Evolutionary conservation across 2,888 invertebrate genomes (phyloP).

Genomic region (Nasonovia ribisnigri): DNA sequence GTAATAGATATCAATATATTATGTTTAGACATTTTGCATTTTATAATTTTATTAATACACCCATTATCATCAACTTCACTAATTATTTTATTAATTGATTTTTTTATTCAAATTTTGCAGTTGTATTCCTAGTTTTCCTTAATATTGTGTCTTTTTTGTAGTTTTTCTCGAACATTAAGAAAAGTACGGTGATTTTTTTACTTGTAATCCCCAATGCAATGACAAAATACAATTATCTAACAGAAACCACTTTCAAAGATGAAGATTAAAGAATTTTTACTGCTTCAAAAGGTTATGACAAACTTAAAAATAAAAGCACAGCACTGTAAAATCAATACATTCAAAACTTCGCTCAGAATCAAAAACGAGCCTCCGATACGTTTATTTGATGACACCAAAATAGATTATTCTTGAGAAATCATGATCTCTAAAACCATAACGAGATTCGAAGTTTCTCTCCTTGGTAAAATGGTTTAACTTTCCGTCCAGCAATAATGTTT

Average conservation of each 20-base stretch:
- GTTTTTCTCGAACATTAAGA: not conserved
- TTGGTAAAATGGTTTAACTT: not conserved
- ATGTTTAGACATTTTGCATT: too few relatives aligned
- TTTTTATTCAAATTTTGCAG: too few relatives aligned
- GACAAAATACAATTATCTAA: not conserved
- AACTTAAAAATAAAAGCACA: not conserved
- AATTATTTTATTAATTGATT: too few relatives aligned
- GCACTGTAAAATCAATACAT: not conserved
- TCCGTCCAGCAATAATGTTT: not conserved
- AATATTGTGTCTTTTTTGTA: not conserved
- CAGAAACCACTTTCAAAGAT: not conserved
- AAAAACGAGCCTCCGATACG: not conserved
- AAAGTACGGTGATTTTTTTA: not conserved
- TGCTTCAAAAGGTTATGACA: not conserved
- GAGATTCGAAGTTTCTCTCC: not conserved
- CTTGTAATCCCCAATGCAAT: not conserved
- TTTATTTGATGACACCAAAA: not conserved
- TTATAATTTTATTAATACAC: too few relatives aligned
- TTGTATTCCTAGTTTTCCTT: not conserved
- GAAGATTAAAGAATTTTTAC: not conserved
- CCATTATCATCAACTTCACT: too few relatives aligned
- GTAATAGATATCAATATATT: too few relatives aligned
- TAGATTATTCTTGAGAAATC: conserved; percentile 19
- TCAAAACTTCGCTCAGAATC: not conserved
- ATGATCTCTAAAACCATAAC: not conserved